These are phyloP conservation scores for Phortica okadai DNA, from an alignment of 2,888 invertebrate species.

Conservation along the genomic window DNA sequence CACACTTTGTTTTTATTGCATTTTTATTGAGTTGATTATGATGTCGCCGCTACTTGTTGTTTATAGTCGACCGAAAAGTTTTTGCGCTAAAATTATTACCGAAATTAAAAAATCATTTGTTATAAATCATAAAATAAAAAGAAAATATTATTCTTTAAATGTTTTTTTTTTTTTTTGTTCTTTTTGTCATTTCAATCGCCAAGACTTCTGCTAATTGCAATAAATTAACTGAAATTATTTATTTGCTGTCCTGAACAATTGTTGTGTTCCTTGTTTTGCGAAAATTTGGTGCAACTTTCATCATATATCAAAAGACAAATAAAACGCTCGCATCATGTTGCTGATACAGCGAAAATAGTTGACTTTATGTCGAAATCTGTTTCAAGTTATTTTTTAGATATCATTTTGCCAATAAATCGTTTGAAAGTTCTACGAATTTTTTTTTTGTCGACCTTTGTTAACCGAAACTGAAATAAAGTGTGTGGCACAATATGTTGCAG, in stretches of 20 bases:
- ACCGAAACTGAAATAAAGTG: too few relatives aligned
- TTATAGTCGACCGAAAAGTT: slow-evolving; percentile 55
- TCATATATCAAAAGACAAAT: background rate
- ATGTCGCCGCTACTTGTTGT: slow-evolving; percentile 69
- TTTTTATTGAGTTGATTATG: slow-evolving; percentile 72
- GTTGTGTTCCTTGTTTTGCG: too few relatives aligned
- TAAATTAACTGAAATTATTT: background rate
- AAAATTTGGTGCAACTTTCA: background rate
- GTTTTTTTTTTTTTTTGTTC: background rate
- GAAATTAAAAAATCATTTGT: slow-evolving; percentile 71
- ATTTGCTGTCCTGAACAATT: background rate
- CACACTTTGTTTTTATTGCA: slow-evolving; percentile 59
- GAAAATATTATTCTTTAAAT: background rate
- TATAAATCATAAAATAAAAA: slow-evolving; percentile 26
- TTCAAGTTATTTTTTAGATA: too few relatives aligned
- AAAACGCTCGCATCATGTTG: slow-evolving; percentile 5
- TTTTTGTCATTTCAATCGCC: background rate
- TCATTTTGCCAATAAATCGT: too few relatives aligned
- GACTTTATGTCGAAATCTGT: background rate
- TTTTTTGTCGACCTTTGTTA: too few relatives aligned
- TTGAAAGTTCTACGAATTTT: too few relatives aligned
- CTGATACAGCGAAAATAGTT: background rate
- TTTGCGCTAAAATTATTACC: slow-evolving; percentile 41
- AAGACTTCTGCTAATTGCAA: background rate
- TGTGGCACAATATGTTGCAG: too few relatives aligned